Evolutionary conservation across 2,797 vertebrate genomes (phyloP).

Genomic region (Neopelma chrysocephalum): DNA sequence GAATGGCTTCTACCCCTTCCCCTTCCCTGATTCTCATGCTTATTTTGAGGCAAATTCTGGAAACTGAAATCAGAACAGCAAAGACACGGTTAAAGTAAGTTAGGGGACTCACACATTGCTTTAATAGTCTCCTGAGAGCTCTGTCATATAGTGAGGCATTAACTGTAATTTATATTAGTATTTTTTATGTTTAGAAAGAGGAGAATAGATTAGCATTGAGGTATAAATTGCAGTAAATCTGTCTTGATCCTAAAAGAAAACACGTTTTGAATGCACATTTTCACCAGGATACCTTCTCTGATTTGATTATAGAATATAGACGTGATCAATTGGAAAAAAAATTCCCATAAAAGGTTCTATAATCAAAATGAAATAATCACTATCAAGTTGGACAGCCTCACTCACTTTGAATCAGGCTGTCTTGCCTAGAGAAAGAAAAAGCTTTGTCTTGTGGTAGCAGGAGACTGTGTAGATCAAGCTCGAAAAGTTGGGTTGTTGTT

Average conservation of each 20-base stretch:
- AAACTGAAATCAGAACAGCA: constrained; percentile 30
- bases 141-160: neutral
- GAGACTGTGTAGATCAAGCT: neutral
- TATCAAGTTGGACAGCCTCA: constrained; percentile 10
- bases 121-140: neutral
- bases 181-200: constrained; percentile 17
- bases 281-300: constrained; percentile 1
- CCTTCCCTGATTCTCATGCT: constrained; percentile 1
- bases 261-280: neutral
- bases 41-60: constrained; percentile 24
- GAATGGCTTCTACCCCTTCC: neutral
- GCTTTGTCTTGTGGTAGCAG: neutral
- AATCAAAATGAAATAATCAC: constrained; percentile 51
- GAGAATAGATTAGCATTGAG: neutral
- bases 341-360: constrained; percentile 12
- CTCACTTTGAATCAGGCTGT: constrained; percentile 42
- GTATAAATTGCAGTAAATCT: constrained; percentile 15
- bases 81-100: neutral
- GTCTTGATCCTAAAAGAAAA: neutral
- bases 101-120: neutral
- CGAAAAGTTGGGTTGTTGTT: neutral
- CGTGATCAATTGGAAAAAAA: neutral
- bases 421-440: constrained; percentile 8
- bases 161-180: constrained; percentile 8
- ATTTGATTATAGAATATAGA: constrained; percentile 5